A percentile compares a stretch with the other conserved stretches of the same genome.
phyloP scores from a whole-genome alignment of 2,888 invertebrate species.

The Drosophila putrida region DNA sequence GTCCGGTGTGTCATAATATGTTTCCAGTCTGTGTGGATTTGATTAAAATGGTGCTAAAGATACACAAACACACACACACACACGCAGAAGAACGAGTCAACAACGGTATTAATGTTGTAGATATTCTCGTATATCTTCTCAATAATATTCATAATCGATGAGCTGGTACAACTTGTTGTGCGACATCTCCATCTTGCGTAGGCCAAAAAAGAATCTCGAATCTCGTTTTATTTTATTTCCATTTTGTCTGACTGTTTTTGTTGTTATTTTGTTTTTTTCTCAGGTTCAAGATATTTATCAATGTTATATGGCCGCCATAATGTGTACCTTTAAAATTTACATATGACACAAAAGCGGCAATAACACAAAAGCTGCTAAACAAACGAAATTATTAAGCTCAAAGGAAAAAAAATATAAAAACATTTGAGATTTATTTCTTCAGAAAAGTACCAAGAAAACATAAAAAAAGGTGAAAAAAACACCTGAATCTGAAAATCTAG shows the following conservation, averaged over 20 bases:
- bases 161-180: slow-evolving; percentile 74
- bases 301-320: slow-evolving; percentile 26
- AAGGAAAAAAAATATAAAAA: slow-evolving; percentile 32
- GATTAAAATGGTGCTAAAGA: slow-evolving; percentile 23
- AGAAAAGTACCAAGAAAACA: slow-evolving; percentile 9
- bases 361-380: slow-evolving; percentile 46
- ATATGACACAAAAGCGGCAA: slow-evolving; percentile 62
- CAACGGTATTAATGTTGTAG: slow-evolving; percentile 40
- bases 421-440: slow-evolving; percentile 28
- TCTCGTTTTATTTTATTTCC: slow-evolving; percentile 41
- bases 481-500: slow-evolving; percentile 15
- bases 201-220: slow-evolving; percentile 70
- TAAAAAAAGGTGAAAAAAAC: slow-evolving; percentile 31
- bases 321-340: slow-evolving; percentile 64
- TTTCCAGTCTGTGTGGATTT: slow-evolving; percentile 16
- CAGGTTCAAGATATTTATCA: slow-evolving; percentile 40
- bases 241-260: slow-evolving; percentile 1
- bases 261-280: slow-evolving; percentile 7
- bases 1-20: slow-evolving; percentile 42
- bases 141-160: slow-evolving; percentile 73
- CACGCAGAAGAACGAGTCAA: not conserved
- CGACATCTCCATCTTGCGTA: slow-evolving; percentile 45
- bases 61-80: slow-evolving; percentile 1
- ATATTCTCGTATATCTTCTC: slow-evolving; percentile 53
- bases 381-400: slow-evolving; percentile 60